These are phyloP conservation scores for Nephotettix cincticeps DNA, from an alignment of 1,140 invertebrate species.

Conservation along the genomic window DNA sequence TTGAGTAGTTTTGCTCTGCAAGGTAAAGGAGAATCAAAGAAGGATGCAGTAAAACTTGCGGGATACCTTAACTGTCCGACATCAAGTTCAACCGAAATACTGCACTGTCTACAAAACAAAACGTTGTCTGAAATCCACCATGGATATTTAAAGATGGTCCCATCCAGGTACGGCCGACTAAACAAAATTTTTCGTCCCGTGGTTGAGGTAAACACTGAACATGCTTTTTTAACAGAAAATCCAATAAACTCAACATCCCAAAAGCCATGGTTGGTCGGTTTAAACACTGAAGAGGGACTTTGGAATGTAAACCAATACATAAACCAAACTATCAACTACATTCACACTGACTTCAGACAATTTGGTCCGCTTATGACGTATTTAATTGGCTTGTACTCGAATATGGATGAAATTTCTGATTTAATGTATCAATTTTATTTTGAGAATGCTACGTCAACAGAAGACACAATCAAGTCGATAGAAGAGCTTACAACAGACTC, in stretches of 20 bases:
- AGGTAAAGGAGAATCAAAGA: not conserved
- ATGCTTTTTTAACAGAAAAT: not conserved
- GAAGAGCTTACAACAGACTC: not conserved
- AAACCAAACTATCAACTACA: not conserved
- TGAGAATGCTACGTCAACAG: not conserved
- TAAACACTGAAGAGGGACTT: not conserved
- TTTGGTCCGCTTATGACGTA: not conserved
- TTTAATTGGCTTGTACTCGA: not conserved
- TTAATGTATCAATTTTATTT: not conserved
- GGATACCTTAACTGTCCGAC: not conserved
- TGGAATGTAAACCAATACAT: not conserved
- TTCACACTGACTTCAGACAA: not conserved
- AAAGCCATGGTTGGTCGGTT: not conserved
- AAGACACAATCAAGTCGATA: not conserved
- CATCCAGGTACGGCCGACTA: not conserved
- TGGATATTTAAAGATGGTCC: not conserved
- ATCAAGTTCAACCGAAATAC: not conserved
- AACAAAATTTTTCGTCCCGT: not conserved
- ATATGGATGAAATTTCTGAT: not conserved
- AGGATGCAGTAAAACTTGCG: not conserved
- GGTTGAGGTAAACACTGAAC: slow-evolving; percentile 1
- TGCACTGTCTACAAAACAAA: not conserved
- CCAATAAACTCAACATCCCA: not conserved
- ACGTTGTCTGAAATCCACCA: not conserved
- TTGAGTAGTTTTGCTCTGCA: not conserved